Conservation (phyloP, 2,888 invertebrate species). For the Macrophya alboannulata region DNA sequence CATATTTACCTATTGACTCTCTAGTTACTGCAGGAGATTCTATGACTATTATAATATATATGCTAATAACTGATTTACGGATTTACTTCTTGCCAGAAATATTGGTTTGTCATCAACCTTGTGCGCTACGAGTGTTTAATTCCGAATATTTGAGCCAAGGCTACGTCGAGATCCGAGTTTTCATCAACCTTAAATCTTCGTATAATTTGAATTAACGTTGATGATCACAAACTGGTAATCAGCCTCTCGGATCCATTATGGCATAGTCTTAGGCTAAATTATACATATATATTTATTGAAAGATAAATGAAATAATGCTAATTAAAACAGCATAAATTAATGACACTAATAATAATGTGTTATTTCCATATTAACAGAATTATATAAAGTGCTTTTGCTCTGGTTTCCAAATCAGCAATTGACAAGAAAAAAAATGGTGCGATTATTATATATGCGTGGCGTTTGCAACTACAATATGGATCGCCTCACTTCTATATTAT, state of each 20-base stretch:
- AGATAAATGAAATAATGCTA: slow-evolving; percentile 35
- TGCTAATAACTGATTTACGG: slow-evolving; percentile 41
- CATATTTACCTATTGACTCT: slow-evolving; percentile 48
- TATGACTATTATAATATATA: not conserved
- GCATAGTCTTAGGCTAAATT: slow-evolving; percentile 19
- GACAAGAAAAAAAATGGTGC: slow-evolving; percentile 11
- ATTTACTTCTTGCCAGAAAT: slow-evolving; percentile 55
- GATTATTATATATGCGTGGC: slow-evolving; percentile 45
- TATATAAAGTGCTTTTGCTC: slow-evolving; percentile 33
- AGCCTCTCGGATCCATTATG: not conserved
- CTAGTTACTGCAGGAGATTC: slow-evolving; percentile 47
- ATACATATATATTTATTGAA: not conserved
- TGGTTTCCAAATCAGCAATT: slow-evolving; percentile 16
- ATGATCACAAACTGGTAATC: not conserved
- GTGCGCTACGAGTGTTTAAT: slow-evolving; percentile 53
- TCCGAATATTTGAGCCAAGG: slow-evolving; percentile 44
- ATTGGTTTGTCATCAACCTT: slow-evolving; percentile 56
- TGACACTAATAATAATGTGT: slow-evolving; percentile 30
- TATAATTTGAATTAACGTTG: not conserved
- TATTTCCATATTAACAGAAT: not conserved
- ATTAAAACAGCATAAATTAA: slow-evolving; percentile 33
- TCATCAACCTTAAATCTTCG: not conserved
- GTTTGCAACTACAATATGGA: slow-evolving; percentile 34
- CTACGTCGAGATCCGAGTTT: slow-evolving; percentile 33
- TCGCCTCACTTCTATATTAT: slow-evolving; percentile 5